Evolutionary conservation across 1,140 invertebrate species (phyloP), one percentile per base, ranked within the genome.

Genomic region (Cheumatopsyche charites): DNA sequence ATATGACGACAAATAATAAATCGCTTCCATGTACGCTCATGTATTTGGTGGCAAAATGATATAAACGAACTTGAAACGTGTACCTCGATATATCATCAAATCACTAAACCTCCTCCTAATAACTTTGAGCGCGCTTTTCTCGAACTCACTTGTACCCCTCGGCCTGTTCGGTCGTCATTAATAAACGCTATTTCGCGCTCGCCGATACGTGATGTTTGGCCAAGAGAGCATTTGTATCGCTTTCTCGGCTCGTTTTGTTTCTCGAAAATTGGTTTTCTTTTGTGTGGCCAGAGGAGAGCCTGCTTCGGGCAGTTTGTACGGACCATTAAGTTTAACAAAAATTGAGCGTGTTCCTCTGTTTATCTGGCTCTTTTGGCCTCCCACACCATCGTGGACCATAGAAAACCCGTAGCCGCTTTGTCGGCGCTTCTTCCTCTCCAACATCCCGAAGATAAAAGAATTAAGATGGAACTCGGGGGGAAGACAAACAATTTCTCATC

Each of bases 261-360:
- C 29, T 67, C 45, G 45, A 67, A 67, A 36, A 67, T 67, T 67
- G 63, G 63, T 67, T 67, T 67, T 67, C 63, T 67, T 67, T 67
- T 67, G 63, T 67, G 17, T n/a, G 42, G 13, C 23, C 15, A 7
- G 13, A 13, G 43, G 15, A 13, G 4, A 13, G 23, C 55, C 55
- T 42, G 63, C 63, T 67, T 17, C 42, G 63, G 63, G 63, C 63
- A 67, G 63, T 67, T 67, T 67, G 63, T 67, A 67, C 63, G 63
- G 63, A 43, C 63, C 63, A 67, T 67, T 67, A 67, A 67, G 63
- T 67, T 67, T 67, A 67, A 67, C 63, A 67, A 67, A 65, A 67
- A 67, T 67, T 49, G 63, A 67, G 63, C 63, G 45, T 67, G 63
- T 67, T 49, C 63, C 23, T 67, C 63, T 67, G 63, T 67, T 67